Conservation (phyloP, 2,797 vertebrate genomes). For the Crenuchus spilurus region DNA sequence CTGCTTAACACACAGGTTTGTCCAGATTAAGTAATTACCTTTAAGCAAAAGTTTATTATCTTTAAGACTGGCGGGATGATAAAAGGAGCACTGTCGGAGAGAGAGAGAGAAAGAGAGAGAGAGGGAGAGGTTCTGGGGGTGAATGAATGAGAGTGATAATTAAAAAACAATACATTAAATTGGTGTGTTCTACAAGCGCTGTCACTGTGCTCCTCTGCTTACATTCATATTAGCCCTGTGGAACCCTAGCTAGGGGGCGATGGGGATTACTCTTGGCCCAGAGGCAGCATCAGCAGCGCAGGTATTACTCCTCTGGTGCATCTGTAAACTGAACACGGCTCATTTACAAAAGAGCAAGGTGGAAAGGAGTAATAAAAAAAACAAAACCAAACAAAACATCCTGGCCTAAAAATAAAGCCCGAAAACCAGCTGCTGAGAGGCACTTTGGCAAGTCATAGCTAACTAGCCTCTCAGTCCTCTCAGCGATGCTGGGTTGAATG, state of each 20-base stretch:
- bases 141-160: conserved; percentile 72
- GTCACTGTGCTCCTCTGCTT: conserved; percentile 66
- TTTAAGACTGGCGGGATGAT: conserved; percentile 79
- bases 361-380: neutral
- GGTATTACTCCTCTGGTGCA: conserved; percentile 58
- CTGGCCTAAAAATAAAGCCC: conserved; percentile 14
- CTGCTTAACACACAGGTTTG: conserved; percentile 96
- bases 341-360: conserved; percentile 47
- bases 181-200: conserved; percentile 60
- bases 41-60: conserved; percentile 93
- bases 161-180: conserved; percentile 79
- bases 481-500: neutral
- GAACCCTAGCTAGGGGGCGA: conserved; percentile 67
- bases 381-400: neutral
- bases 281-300: conserved; percentile 52
- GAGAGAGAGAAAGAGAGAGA: conserved; percentile 31
- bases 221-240: conserved; percentile 76
- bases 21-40: conserved; percentile 98
- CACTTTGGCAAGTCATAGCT: conserved; percentile 22
- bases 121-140: conserved; percentile 23
- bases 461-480: conserved; percentile 19
- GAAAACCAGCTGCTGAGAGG: conserved; percentile 30
- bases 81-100: conserved; percentile 76
- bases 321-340: conserved; percentile 67
- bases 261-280: conserved; percentile 60